Evolutionary conservation across 2,888 invertebrate species (phyloP).

Genomic region (Ethmia dodecea): DNA sequence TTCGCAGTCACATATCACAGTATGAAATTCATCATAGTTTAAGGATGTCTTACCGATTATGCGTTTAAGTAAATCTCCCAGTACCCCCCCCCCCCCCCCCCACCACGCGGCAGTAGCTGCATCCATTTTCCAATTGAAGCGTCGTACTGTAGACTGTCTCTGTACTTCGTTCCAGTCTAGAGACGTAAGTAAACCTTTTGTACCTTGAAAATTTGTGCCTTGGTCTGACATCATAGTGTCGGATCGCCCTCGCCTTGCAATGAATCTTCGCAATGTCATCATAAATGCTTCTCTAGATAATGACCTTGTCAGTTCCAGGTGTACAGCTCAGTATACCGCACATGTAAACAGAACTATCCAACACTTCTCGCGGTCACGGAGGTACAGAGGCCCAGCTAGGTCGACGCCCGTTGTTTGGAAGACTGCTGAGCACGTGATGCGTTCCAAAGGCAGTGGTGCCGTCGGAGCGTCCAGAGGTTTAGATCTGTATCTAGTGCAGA

Average conservation of each 20-base stretch:
- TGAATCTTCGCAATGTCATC: constrained; percentile 8
- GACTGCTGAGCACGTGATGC: constrained; percentile 1
- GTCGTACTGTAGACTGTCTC: background rate
- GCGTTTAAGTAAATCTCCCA: constrained; percentile 6
- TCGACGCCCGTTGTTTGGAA: constrained; percentile 10
- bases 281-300: constrained; percentile 11
- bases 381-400: constrained; percentile 2
- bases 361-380: constrained; percentile 5
- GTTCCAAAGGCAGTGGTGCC: constrained; percentile 1
- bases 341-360: constrained; percentile 12
- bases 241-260: constrained; percentile 8
- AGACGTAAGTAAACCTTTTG: constrained; percentile 3
- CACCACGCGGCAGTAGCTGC: constrained; percentile 16
- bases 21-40: background rate
- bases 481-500: constrained; percentile 1
- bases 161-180: constrained; percentile 10
- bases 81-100: constrained; percentile 12
- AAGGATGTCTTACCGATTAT: constrained; percentile 1
- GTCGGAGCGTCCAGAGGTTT: constrained; percentile 1
- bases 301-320: constrained; percentile 9
- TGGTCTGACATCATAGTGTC: constrained; percentile 5
- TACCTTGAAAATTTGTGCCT: constrained; percentile 12
- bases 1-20: background rate
- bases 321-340: constrained; percentile 11
- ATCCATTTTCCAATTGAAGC: constrained; percentile 8